A percentile compares a stretch with the other conserved stretches of the same genome.
These are phyloP conservation scores for Cuculus canorus DNA, from an alignment of 2,797 vertebrate genomes.

Conservation along the genomic window DNA sequence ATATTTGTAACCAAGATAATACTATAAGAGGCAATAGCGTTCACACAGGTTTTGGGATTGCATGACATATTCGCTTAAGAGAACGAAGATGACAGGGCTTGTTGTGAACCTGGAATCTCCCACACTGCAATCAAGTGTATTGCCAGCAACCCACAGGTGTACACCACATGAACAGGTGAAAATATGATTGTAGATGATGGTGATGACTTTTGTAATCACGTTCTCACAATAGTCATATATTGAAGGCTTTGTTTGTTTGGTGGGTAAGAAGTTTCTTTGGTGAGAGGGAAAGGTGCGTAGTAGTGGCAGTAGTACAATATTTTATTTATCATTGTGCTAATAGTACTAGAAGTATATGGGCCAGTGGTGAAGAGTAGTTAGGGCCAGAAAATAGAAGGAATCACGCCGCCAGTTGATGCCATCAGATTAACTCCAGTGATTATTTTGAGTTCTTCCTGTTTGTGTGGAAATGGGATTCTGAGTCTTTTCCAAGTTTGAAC, in stretches of 20 bases:
- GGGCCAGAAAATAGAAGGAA: background rate
- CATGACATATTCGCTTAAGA: background rate
- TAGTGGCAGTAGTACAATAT: background rate
- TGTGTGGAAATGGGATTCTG: slow-evolving; percentile 5
- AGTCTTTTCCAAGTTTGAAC: slow-evolving; percentile 8
- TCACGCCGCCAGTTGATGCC: background rate
- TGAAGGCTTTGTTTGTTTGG: background rate
- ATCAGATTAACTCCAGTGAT: background rate
- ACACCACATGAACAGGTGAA: slow-evolving; percentile 5
- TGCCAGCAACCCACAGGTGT: slow-evolving; percentile 31
- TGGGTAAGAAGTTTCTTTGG: background rate
- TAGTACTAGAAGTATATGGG: background rate
- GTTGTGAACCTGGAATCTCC: background rate
- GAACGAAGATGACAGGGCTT: background rate
- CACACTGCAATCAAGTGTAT: background rate
- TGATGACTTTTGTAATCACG: slow-evolving; percentile 11
- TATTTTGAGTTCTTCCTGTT: slow-evolving; percentile 30
- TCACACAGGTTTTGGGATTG: slow-evolving; percentile 42
- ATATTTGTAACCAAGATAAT: slow-evolving; percentile 50
- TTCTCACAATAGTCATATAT: background rate
- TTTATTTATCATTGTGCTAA: background rate
- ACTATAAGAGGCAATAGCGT: slow-evolving; percentile 18
- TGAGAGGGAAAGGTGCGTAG: background rate
- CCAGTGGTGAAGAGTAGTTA: background rate
- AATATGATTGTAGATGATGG: background rate